phyloP scores from a whole-genome alignment of 2,113 vertebrate genomes.

The Bolborhynchus lineola region DNA sequence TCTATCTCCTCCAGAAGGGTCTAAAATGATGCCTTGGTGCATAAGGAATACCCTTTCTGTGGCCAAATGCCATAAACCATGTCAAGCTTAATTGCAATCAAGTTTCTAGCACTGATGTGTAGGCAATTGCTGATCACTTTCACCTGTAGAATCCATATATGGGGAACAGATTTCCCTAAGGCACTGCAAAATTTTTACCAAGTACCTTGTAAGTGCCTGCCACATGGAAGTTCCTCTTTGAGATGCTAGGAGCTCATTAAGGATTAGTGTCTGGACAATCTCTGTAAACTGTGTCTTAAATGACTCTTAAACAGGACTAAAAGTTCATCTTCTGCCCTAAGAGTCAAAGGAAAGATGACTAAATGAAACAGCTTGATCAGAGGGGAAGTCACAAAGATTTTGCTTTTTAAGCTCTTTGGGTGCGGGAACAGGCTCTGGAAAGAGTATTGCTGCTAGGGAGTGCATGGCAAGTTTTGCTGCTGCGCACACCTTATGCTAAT shows the following conservation, averaged over 20 bases:
- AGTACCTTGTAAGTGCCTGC: background rate
- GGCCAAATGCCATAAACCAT: background rate
- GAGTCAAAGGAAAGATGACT: background rate
- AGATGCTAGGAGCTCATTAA: background rate
- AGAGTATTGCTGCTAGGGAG: background rate
- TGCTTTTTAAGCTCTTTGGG: background rate
- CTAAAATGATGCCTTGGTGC: background rate
- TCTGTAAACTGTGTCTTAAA: background rate
- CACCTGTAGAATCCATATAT: background rate
- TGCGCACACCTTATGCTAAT: accelerated
- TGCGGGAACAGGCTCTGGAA: background rate
- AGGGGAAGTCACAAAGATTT: background rate
- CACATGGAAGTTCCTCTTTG: background rate
- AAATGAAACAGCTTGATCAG: background rate
- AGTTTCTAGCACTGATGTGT: background rate
- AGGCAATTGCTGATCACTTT: background rate
- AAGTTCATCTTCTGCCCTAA: background rate
- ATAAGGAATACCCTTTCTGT: background rate
- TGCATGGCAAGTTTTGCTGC: background rate
- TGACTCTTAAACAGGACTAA: background rate
- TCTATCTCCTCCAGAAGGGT: background rate
- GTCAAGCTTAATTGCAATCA: background rate
- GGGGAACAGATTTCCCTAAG: background rate
- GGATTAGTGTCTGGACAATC: background rate
- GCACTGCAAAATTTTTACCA: background rate